Percentiles rank a stretch among this genome's conserved stretches.
phyloP scores from a whole-genome alignment of 2,888 invertebrate species.

The Oasisia sp. region DNA sequence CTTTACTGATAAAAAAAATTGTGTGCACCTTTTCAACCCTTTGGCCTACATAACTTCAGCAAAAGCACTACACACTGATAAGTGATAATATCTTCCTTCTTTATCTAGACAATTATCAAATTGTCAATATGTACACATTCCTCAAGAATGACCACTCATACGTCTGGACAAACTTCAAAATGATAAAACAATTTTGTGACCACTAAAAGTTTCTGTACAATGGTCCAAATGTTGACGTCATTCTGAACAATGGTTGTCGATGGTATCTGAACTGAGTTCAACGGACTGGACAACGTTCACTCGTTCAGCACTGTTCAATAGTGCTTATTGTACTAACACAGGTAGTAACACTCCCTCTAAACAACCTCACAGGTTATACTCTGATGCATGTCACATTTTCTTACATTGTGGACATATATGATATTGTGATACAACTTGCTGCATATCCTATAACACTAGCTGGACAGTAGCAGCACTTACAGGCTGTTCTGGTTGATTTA shows the following conservation, averaged over 20 bases:
- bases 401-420: not conserved
- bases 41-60: no score
- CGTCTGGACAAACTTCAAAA: no score
- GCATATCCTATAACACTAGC: not conserved
- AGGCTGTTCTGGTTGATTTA: not conserved
- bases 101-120: no score
- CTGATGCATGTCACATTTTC: not conserved
- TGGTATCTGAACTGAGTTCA: not conserved
- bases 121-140: no score
- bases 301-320: not conserved
- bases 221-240: not conserved
- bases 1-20: no score
- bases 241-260: not conserved
- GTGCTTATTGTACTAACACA: not conserved
- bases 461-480: not conserved
- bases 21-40: no score
- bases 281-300: no score
- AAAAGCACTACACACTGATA: no score
- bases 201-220: not conserved
- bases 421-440: not conserved
- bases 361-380: not conserved
- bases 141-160: not conserved
- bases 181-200: not conserved
- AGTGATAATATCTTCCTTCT: no score
- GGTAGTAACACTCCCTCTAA: not conserved